phyloP scores from a whole-genome alignment of 2,797 vertebrate genomes.

The Borostomias antarcticus region DNA sequence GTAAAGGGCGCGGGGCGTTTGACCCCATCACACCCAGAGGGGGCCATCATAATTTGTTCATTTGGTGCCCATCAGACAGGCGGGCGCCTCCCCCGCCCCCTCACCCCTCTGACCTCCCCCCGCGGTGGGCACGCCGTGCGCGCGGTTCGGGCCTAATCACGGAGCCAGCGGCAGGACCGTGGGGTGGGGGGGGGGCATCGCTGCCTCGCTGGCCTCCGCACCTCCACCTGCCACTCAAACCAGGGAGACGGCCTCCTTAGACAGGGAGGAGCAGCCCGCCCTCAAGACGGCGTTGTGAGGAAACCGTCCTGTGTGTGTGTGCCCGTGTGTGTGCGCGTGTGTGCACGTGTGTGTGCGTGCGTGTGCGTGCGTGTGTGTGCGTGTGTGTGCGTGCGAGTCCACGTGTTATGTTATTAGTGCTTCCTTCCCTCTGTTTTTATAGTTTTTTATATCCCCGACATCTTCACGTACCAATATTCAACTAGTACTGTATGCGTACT shows the following conservation, averaged over 20 bases:
- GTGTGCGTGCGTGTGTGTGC: not conserved
- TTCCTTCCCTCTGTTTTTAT: too few relatives aligned
- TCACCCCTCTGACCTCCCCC: constrained; percentile 91
- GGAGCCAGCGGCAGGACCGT: constrained; percentile 90
- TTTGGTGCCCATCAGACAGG: constrained; percentile 99
- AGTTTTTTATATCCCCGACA: too few relatives aligned
- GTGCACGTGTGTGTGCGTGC: not conserved
- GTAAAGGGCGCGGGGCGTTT: constrained; percentile 94
- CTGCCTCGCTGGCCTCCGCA: constrained; percentile 76
- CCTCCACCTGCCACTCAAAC: constrained; percentile 93
- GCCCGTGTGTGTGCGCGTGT: not conserved
- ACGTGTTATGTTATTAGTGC: too few relatives aligned
- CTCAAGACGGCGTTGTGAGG: too few relatives aligned
- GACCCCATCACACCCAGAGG: constrained; percentile 99
- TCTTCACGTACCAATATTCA: too few relatives aligned
- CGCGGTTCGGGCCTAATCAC: constrained; percentile 98
- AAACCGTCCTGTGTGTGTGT: not conserved
- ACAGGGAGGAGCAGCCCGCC: too few relatives aligned
- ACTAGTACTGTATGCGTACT: too few relatives aligned
- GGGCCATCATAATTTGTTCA: constrained; percentile 99
- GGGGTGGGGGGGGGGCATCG: constrained; percentile 63
- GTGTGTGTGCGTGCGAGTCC: too few relatives aligned
- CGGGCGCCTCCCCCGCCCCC: constrained; percentile 82
- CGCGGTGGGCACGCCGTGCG: constrained; percentile 89
- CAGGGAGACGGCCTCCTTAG: constrained; percentile 92